Percentiles rank a stretch among this genome's conserved stretches.
These are phyloP conservation scores for Hucho hucho DNA, from an alignment of 2,113 vertebrate genomes.

Conservation along the genomic window DNA sequence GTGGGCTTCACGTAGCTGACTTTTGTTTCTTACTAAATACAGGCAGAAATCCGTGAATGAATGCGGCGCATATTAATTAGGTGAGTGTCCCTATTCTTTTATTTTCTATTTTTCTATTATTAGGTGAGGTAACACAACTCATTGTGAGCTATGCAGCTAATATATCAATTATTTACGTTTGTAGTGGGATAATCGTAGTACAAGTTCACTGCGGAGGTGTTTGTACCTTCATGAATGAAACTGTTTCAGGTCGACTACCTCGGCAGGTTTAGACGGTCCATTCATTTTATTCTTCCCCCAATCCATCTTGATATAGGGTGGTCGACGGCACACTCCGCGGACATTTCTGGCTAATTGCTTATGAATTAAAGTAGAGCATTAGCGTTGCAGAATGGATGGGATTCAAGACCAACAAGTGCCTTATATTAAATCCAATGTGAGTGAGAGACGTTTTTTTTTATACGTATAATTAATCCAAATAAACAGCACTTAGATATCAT, in stretches of 20 bases:
- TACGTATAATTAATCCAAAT: too few relatives aligned
- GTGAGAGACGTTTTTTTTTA: constrained; percentile 58
- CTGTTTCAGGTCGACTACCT: constrained; percentile 78
- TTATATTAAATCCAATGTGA: constrained; percentile 90
- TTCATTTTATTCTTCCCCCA: constrained; percentile 64
- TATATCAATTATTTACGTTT: not conserved
- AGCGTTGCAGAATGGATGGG: constrained; percentile 84
- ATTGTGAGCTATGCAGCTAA: not conserved
- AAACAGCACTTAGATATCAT: too few relatives aligned
- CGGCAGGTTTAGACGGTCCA: constrained; percentile 81
- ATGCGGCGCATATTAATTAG: constrained; percentile 76
- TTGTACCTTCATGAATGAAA: constrained; percentile 84
- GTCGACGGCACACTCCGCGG: constrained; percentile 75
- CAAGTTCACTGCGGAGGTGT: constrained; percentile 49
- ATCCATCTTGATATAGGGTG: constrained; percentile 75
- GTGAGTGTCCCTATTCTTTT: constrained; percentile 79
- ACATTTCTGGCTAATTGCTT: constrained; percentile 78
- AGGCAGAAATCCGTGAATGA: constrained; percentile 72
- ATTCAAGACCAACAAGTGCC: constrained; percentile 98
- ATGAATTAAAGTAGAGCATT: constrained; percentile 56
- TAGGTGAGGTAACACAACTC: not conserved
- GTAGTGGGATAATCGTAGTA: constrained; percentile 25
- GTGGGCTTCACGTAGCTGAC: constrained; percentile 69
- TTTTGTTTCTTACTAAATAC: constrained; percentile 64
- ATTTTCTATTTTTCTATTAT: too few relatives aligned